Evolutionary conservation across 2,888 invertebrate species (phyloP), one percentile per base, ranked within the genome.

Genomic region (Idaea straminata): DNA sequence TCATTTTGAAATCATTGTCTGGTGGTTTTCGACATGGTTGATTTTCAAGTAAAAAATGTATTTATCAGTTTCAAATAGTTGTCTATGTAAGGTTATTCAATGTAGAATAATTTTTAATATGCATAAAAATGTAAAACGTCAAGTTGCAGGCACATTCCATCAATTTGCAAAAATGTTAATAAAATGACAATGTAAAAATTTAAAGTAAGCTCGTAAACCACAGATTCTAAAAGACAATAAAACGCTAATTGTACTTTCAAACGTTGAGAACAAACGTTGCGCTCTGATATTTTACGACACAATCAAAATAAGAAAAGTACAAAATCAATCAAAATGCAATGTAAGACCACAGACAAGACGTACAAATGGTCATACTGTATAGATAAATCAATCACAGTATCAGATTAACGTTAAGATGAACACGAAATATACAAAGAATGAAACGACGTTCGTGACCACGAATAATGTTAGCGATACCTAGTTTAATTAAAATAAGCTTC

Each of bases 351-450:
- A 68, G 65, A 62, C 62, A 57, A 62, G 62, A 64, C 62, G 69
- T 70, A 75, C 70, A 74, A 67, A 70, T 68, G 69, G 67, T 64
- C 69, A 67, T 73, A 71, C 66, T 64, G 57, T 64, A 47, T 13
- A 68, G 72, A 71, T 74, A 70, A 71, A 72, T 74, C 85, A 86
- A 86, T 88, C 87, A 87, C 80, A 80, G 84, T 84, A 82, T 86
- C 84, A 90, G 90, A 89, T 91, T 90, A 90, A 84, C 81, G 77
- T 69, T 62, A 73, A 87, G 89, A 88, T 91, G 86, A 89, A 87
- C 85, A 75, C 66, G 74, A 75, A 73, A 70, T 73, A 71, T 64
- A 86, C 88, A 88, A 86, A 83, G 81, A 80, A 78, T 67, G 72
- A 77, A 72, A 71, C 78, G 76, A 74, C 71, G 80, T 76, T 82